Conservation (phyloP, 2,797 vertebrate species). For the Varecia variegata region DNA sequence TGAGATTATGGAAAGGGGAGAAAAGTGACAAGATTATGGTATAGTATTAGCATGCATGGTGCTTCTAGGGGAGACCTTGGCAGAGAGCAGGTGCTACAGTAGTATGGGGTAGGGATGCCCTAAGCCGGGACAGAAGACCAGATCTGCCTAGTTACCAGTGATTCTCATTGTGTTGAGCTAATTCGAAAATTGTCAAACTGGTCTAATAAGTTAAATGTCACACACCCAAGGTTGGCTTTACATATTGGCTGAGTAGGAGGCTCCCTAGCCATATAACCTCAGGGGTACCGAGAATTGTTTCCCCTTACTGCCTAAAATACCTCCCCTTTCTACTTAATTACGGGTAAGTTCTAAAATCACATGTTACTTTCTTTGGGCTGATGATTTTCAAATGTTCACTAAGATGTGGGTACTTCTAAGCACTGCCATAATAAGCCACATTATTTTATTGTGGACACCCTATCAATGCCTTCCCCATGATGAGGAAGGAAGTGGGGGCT, state of each 20-base stretch:
- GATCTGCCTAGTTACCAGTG: background rate
- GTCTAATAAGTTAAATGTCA: background rate
- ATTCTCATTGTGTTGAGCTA: background rate
- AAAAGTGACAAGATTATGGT: background rate
- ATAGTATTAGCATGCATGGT: fast-evolving
- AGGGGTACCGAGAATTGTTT: background rate
- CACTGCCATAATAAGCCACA: background rate
- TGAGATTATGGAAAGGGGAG: background rate
- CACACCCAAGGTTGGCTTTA: background rate
- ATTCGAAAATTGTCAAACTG: background rate
- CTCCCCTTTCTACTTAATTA: background rate
- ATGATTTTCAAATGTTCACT: background rate
- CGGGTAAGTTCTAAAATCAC: background rate
- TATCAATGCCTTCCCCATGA: background rate
- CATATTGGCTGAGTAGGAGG: background rate
- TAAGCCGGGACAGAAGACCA: fast-evolving
- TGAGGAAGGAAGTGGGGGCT: background rate
- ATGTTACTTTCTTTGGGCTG: background rate
- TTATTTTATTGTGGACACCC: background rate
- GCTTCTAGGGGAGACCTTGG: background rate
- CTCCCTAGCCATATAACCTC: background rate
- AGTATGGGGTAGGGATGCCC: fast-evolving
- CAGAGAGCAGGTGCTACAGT: background rate
- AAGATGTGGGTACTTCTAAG: background rate
- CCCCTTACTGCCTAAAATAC: background rate